These are phyloP conservation scores for Mystacides longicornis DNA, from an alignment of 2,888 invertebrate species.

Conservation along the genomic window DNA sequence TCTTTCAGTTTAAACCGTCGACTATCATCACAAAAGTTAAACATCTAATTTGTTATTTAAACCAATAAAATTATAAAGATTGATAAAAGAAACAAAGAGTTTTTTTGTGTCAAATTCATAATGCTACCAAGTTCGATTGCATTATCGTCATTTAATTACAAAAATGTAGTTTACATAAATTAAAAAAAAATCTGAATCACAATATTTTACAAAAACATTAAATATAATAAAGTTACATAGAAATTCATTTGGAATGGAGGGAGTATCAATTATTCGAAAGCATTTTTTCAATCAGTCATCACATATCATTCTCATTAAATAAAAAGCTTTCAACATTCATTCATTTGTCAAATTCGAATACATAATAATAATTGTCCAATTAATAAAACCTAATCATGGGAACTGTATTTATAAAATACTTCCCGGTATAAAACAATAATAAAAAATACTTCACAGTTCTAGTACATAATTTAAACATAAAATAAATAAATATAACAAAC, in stretches of 20 bases:
- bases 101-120: too few relatives aligned
- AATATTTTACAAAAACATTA: neutral
- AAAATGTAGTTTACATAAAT: too few relatives aligned
- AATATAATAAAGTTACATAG: neutral
- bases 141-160: too few relatives aligned
- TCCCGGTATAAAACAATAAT: slow-evolving; percentile 13
- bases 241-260: slow-evolving; percentile 19
- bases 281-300: neutral
- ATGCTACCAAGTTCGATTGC: too few relatives aligned
- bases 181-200: too few relatives aligned
- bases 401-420: slow-evolving; percentile 25
- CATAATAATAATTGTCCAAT: neutral
- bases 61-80: too few relatives aligned
- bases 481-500: slow-evolving; percentile 16
- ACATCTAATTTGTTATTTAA: too few relatives aligned
- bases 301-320: neutral
- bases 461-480: slow-evolving; percentile 4
- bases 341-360: neutral
- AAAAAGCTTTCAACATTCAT: neutral
- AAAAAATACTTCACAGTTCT: slow-evolving; percentile 13
- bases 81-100: too few relatives aligned
- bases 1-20: too few relatives aligned
- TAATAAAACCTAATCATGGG: slow-evolving; percentile 13
- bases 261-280: slow-evolving; percentile 6
- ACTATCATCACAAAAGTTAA: too few relatives aligned